Percentiles rank a stretch among this genome's conserved stretches.
These are phyloP conservation scores for Drosophila lowei DNA, from an alignment of 1,140 invertebrate genomes.

Conservation along the genomic window DNA sequence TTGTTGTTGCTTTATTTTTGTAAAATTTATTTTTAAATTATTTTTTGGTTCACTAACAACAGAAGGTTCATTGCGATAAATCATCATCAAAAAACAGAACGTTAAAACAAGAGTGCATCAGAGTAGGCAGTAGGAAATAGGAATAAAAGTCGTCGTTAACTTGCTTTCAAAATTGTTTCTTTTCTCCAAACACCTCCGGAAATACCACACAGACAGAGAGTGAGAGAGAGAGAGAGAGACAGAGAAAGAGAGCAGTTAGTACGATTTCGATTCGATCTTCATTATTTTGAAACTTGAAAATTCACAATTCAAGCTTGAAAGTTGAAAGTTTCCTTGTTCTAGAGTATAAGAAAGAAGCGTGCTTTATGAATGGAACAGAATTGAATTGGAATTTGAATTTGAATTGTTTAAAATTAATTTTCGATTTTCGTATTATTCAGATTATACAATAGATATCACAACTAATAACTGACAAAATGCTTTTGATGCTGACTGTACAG, in stretches of 20 bases:
- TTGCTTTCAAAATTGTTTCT: conserved; percentile 22
- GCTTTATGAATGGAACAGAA: conserved; percentile 76
- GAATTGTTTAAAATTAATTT: conserved; percentile 21
- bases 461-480: conserved; percentile 84
- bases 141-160: conserved; percentile 62
- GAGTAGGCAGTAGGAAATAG: conserved; percentile 72
- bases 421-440: conserved; percentile 17
- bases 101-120: conserved; percentile 75
- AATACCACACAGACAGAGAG: conserved; percentile 46
- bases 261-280: conserved; percentile 60
- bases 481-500: conserved; percentile 83
- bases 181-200: conserved; percentile 55
- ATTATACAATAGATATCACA: conserved; percentile 39
- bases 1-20: conserved; percentile 28
- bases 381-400: conserved; percentile 35
- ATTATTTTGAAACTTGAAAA: conserved; percentile 42
- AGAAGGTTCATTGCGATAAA: conserved; percentile 62
- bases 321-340: conserved; percentile 48
- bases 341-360: conserved; percentile 72
- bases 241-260: conserved; percentile 70
- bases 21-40: conserved; percentile 8
- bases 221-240: conserved; percentile 26
- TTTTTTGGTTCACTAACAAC: conserved; percentile 63
- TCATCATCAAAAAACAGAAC: conserved; percentile 59
- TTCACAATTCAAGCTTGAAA: conserved; percentile 38